These are phyloP conservation scores for Lithophane leautieri DNA, from an alignment of 2,888 invertebrate species.

Conservation along the genomic window DNA sequence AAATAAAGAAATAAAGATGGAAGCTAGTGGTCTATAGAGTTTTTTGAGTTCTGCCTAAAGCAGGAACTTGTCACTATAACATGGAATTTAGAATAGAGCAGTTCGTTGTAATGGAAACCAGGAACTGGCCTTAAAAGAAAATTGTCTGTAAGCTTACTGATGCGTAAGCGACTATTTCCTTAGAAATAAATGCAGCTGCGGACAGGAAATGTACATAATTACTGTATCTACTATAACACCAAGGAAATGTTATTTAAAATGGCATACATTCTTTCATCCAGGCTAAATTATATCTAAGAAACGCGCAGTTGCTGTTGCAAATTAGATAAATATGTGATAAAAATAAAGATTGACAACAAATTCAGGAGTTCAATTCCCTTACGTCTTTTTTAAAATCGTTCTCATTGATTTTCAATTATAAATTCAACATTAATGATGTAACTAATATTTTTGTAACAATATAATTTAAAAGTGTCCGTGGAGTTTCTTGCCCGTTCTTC, in stretches of 20 bases:
- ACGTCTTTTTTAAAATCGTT: no score
- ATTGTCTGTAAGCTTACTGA: neutral
- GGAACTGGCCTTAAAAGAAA: neutral
- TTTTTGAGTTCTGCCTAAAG: neutral
- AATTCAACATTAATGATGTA: no score
- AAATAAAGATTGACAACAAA: neutral
- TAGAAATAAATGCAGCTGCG: neutral
- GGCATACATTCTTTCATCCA: no score
- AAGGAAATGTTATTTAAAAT: neutral
- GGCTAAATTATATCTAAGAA: neutral
- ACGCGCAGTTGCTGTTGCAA: neutral
- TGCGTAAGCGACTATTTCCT: neutral
- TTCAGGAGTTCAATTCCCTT: no score
- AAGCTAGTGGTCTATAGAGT: neutral
- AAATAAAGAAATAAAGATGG: no score
- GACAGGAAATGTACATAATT: neutral
- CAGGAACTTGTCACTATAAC: neutral
- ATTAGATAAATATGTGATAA: neutral
- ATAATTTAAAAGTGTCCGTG: no score
- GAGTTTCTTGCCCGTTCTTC: no score
- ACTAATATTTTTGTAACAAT: no score
- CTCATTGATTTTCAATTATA: no score
- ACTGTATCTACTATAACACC: accelerated
- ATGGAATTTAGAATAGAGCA: neutral
- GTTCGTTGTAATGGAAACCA: neutral